Percentiles rank a stretch among this genome's conserved stretches.
Conservation (phyloP, 2,797 vertebrate species). For the Naso thynnoides region DNA sequence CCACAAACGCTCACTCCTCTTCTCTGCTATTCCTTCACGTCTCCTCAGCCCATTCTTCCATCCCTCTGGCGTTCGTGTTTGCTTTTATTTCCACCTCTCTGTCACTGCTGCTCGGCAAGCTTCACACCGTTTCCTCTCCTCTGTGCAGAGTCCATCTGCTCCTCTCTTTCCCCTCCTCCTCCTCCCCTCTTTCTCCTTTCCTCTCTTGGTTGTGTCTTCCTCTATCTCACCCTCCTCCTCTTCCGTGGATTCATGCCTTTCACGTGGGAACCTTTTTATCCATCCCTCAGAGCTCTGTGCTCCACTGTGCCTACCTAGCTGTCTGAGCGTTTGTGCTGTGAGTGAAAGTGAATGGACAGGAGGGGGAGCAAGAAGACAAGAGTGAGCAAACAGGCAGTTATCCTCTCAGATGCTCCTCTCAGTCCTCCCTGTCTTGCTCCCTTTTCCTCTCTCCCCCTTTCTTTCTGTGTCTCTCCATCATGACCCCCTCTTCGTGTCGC, state of each 20-base stretch:
- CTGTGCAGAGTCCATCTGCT: slow-evolving; percentile 80
- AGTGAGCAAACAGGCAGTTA: slow-evolving; percentile 82
- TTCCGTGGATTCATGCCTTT: slow-evolving; percentile 71
- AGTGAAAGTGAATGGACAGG: slow-evolving; percentile 78
- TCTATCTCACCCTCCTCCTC: slow-evolving; percentile 71
- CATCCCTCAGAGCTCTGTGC: slow-evolving; percentile 70
- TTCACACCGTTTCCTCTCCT: slow-evolving; percentile 63
- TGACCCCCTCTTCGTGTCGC: slow-evolving; percentile 77
- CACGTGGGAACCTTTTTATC: slow-evolving; percentile 78
- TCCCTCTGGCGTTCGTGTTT: slow-evolving; percentile 66
- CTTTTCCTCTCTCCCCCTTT: slow-evolving; percentile 57
- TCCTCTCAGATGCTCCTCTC: slow-evolving; percentile 76
- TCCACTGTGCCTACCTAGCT: slow-evolving; percentile 73
- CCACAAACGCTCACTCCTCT: slow-evolving; percentile 63
- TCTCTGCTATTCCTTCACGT: slow-evolving; percentile 72
- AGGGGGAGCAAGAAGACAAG: slow-evolving; percentile 80
- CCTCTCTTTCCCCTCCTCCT: slow-evolving; percentile 57
- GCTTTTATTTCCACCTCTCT: slow-evolving; percentile 43
- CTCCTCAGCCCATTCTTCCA: slow-evolving; percentile 74
- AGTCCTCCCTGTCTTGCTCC: slow-evolving; percentile 64
- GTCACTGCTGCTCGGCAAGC: slow-evolving; percentile 46
- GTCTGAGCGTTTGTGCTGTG: slow-evolving; percentile 71
- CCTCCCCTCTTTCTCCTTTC: slow-evolving; percentile 19
- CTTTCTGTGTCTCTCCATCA: slow-evolving; percentile 69
- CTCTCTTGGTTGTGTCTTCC: slow-evolving; percentile 54